A percentile compares a stretch with the other conserved stretches of the same genome.
phyloP scores from a whole-genome alignment of 2,113 vertebrate species.

The Rana temporaria region DNA sequence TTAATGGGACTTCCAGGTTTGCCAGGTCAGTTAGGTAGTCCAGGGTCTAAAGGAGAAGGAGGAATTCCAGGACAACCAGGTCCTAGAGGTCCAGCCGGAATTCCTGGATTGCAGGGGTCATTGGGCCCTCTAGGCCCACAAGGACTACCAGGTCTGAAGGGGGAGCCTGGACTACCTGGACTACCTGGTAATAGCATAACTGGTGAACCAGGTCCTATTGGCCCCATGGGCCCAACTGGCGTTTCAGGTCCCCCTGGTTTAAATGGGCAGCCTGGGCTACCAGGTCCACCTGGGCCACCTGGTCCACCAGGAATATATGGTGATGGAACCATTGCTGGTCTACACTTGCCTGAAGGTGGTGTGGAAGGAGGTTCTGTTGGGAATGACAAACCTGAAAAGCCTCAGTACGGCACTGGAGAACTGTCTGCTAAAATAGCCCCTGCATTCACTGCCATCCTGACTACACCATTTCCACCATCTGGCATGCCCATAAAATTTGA shows the following conservation, averaged over 20 bases:
- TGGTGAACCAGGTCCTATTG: constrained; percentile 82
- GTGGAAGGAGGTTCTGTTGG: constrained; percentile 85
- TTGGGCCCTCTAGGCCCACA: constrained; percentile 94
- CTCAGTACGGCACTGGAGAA: constrained; percentile 81
- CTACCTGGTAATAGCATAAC: constrained; percentile 81
- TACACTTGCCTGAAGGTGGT: constrained; percentile 78
- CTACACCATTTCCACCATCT: constrained; percentile 91
- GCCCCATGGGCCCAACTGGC: constrained; percentile 88
- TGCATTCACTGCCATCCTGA: constrained; percentile 94
- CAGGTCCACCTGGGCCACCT: constrained; percentile 81
- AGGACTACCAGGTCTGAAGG: constrained; percentile 87
- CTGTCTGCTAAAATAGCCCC: constrained; percentile 84
- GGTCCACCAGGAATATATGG: constrained; percentile 75
- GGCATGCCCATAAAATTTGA: constrained; percentile 96
- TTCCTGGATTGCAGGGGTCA: constrained; percentile 91
- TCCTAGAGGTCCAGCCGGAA: constrained; percentile 88
- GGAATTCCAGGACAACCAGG: constrained; percentile 88
- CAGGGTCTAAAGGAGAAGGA: constrained; percentile 85
- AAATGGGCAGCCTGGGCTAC: constrained; percentile 80
- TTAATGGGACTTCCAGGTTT: constrained; percentile 86
- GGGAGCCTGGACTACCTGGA: constrained; percentile 86
- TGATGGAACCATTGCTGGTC: constrained; percentile 82
- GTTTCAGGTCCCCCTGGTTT: constrained; percentile 84
- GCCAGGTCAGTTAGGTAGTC: constrained; percentile 79
- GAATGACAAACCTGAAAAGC: constrained; percentile 79